Percentiles rank a stretch among this genome's conserved stretches.
These are phyloP conservation scores for Uria lomvia DNA, from an alignment of 2,113 vertebrate genomes.

Conservation along the genomic window DNA sequence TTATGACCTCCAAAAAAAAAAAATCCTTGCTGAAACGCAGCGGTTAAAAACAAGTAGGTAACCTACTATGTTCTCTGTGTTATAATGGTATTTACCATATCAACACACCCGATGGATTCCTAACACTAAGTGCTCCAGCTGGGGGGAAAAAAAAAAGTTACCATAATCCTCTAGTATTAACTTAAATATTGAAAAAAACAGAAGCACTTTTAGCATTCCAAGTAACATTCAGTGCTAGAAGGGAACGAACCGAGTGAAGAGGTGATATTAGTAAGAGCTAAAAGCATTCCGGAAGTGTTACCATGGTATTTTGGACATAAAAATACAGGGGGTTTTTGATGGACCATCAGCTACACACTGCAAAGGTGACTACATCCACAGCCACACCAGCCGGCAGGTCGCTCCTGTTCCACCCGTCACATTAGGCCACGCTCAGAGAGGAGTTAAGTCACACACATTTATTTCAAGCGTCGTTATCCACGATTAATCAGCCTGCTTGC, in stretches of 20 bases:
- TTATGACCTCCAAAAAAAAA: neutral
- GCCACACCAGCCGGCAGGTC: neutral
- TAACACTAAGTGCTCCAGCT: neutral
- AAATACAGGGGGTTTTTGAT: neutral
- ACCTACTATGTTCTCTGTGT: neutral
- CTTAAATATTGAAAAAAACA: neutral
- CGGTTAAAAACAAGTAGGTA: neutral
- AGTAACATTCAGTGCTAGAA: neutral
- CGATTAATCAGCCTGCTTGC: neutral
- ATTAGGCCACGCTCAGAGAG: neutral
- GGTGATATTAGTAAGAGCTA: slow-evolving; percentile 5
- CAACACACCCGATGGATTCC: neutral
- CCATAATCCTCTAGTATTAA: neutral
- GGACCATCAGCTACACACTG: neutral
- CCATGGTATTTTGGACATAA: neutral
- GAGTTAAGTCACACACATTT: neutral
- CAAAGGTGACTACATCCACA: neutral
- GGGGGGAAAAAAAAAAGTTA: neutral
- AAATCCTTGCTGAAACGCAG: neutral
- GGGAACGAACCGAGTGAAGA: neutral
- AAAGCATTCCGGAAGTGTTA: neutral
- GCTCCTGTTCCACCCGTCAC: neutral
- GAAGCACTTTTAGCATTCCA: neutral
- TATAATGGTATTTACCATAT: neutral
- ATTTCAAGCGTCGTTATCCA: neutral